Base-by-base conservation (phyloP, 2,797 vertebrate genomes). In the Scomberomorus guttatus region DNA sequence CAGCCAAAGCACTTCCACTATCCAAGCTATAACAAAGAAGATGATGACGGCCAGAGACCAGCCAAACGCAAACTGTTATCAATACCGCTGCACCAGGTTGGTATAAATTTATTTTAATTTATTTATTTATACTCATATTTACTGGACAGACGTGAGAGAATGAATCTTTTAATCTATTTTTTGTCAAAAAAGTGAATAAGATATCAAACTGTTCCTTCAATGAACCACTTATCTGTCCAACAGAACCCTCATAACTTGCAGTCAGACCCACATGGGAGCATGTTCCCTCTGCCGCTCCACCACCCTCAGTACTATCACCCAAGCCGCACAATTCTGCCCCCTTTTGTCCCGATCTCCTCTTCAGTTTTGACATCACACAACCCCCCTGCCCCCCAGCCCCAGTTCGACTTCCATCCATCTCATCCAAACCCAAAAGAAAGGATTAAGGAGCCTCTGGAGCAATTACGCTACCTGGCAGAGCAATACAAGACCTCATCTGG, bases 401-500 rank as follows among this genome's bases (percentile, higher is more conserved):
- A 51, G 11, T 58, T 77, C 17, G 0, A 77, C 1, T 81, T 80
- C 67, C 56, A 24, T 0, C 64, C 69, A 0, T 24, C 66, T 6
- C 3, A 20, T n/a, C 61, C 25, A 0, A 60, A 24, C 73, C 34
- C 76, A 5, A 14, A 17, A 0, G 88, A 93, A 11, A 44, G 3
- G 1, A 27, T 51, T 0, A 80, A 81, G 50, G 87, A 93, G 64
- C 89, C 94, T 0, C 86, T 96, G 83, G 77, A 92, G 15, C 77
- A 77, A n/a, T 58, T 96, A 56, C 94, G 95, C n/a, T 79, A 22
- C 73, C 89, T 95, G 68, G 92, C 95, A 1, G 84, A 96, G 14
- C 83, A 85, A 63, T 95, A 95, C 84, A 94, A 90, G 72, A 89
- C 69, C 37, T 90, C 90, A 1, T 82, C 92, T 0, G 93, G 94